Conservation (phyloP, 2,797 vertebrate genomes). For the Enteromius radiatus region DNA sequence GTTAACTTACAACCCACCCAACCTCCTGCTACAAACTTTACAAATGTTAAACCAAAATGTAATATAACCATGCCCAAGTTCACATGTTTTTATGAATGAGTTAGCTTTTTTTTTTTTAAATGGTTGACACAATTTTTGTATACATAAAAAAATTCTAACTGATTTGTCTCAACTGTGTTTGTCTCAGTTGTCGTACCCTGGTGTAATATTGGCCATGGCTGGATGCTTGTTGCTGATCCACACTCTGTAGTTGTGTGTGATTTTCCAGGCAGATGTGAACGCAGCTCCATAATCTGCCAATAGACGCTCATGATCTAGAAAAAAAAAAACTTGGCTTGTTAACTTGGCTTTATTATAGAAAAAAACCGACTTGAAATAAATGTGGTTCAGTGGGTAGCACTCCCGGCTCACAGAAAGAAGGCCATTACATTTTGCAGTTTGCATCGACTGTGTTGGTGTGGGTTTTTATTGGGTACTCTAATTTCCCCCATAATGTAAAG, state of each 20-base stretch:
- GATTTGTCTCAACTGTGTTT: neutral
- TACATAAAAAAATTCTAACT: neutral
- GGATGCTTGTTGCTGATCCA: constrained; percentile 96
- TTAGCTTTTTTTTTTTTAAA: neutral
- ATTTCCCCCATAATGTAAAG: neutral
- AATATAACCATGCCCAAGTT: neutral
- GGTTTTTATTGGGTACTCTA: neutral
- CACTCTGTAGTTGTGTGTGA: constrained; percentile 92
- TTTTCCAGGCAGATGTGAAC: constrained; percentile 90
- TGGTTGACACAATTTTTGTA: neutral
- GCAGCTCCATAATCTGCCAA: constrained; percentile 87
- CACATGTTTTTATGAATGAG: neutral
- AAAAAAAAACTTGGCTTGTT: neutral
- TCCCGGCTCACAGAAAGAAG: neutral
- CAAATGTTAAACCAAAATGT: neutral
- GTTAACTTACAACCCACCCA: neutral
- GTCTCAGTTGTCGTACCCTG: constrained; percentile 81
- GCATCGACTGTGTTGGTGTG: neutral
- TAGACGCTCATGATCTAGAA: constrained; percentile 89
- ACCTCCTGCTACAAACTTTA: neutral
- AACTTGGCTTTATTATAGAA: neutral
- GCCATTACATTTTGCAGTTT: neutral
- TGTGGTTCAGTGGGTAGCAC: neutral
- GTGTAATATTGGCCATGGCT: constrained; percentile 86
- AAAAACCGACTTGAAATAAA: neutral